Conservation (phyloP, 2,113 vertebrate species). For the Heterocephalus glaber region DNA sequence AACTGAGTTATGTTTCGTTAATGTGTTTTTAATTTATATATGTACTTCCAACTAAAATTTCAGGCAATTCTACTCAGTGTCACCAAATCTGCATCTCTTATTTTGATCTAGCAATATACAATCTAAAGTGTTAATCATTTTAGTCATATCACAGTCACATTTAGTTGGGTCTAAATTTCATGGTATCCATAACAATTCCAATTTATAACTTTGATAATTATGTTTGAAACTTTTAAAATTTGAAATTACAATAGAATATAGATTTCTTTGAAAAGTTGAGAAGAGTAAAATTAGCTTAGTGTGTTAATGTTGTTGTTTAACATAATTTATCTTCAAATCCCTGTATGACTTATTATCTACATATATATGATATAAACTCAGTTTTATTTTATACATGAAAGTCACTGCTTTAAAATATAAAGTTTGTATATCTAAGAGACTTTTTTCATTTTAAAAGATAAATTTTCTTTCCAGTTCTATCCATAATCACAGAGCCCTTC, state of each 20-base stretch:
- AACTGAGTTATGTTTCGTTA: not conserved
- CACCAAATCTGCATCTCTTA: not conserved
- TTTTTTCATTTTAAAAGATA: not conserved
- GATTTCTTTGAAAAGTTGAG: not conserved
- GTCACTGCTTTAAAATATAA: not conserved
- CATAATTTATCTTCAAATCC: not conserved
- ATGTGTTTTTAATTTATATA: not conserved
- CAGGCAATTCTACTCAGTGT: not conserved
- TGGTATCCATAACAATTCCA: not conserved
- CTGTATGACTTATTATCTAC: not conserved
- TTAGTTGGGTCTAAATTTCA: not conserved
- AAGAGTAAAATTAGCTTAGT: not conserved
- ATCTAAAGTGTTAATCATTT: not conserved
- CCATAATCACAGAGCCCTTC: not conserved
- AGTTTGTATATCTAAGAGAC: not conserved
- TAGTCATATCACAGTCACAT: not conserved
- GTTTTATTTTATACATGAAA: conserved; percentile 17
- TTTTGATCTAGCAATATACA: not conserved
- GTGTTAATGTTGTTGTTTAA: not conserved
- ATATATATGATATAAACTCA: not conserved
- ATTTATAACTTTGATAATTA: not conserved
- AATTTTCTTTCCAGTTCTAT: not conserved
- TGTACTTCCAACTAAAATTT: not conserved
- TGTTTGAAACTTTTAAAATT: conserved; percentile 1
- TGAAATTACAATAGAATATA: conserved; percentile 11